Conservation (phyloP, 1,140 invertebrate species). For the Achroia grisella region DNA sequence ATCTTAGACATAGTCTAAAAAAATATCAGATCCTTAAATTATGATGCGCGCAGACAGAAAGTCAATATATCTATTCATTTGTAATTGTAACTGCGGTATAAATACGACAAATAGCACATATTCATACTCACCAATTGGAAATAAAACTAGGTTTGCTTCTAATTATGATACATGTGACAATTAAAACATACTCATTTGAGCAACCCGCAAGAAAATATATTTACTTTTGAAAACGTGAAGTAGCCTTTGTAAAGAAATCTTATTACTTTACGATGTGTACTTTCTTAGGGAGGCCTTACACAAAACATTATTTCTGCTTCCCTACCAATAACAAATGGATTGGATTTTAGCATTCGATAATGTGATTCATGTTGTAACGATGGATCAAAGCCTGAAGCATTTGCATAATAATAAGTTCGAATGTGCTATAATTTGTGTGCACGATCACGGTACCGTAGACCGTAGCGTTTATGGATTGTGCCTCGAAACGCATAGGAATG, state of each 20-base stretch:
- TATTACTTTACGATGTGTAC: no score
- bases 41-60: no score
- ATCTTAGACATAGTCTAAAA: no score
- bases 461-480: not conserved
- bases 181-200: not conserved
- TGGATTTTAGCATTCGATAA: conserved; percentile 6
- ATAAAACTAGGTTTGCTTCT: conserved; percentile 21
- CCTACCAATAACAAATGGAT: no score
- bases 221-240: no score
- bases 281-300: no score
- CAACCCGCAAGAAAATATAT: no score
- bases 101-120: conserved; percentile 12
- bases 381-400: conserved; percentile 9
- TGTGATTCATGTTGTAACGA: conserved; percentile 8
- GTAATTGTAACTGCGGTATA: no score
- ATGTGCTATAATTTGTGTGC: conserved; percentile 14
- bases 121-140: conserved; percentile 12
- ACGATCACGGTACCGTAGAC: conserved; percentile 2
- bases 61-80: no score
- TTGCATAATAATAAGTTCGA: conserved; percentile 17
- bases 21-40: no score
- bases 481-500: not conserved
- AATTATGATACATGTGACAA: conserved; percentile 13
- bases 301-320: no score
- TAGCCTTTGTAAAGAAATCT: no score